Evolutionary conservation across 2,113 vertebrate species (phyloP), one percentile per base, ranked within the genome.

Genomic region (Alosa alosa): DNA sequence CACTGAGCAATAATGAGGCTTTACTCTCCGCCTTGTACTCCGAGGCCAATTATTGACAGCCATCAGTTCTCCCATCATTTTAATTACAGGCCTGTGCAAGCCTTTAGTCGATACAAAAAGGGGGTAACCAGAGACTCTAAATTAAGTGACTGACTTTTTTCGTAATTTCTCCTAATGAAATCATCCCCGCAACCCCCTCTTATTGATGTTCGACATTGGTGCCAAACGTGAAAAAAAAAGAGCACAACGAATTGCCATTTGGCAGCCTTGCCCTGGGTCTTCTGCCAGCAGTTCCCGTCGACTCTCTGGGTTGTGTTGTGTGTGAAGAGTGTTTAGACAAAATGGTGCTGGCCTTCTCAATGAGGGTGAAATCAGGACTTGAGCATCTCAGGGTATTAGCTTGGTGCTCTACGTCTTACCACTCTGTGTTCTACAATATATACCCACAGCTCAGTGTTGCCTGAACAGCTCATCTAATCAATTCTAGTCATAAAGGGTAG

Each of bases 81-180:
- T 64, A 9, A 68, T 68, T 68, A 68, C n/a, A 68, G 55, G 55
- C 55, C 55, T 22, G 55, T 60, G 50, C 50, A 52, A 52, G 50
- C 50, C 50, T 52, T 52, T 52, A 60, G 55, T 60, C 55, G 55
- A 60, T 22, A 22, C 55, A 60, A 60, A 60, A 60, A 4, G 20
- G 55, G 55, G 15, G 20, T 20, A 60, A 60, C 18, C 20, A 60
- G 55, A 22, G 55, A 60, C 55, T 60, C 18, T 18, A 60, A 22
- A 60, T 60, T 20, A 60, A 22, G 20, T 60, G 18, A 60, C 55
- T 60, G 55, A 57, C 55, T 68, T 68, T 68, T 68, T 25, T 31
- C 10, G n/a, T 68, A 31, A 68, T 68, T 68, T 68, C n/a, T 68
- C 64, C n/a, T 68, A 68, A 68, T 68, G n/a, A 68, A 68, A 68